Conservation (phyloP, 1,140 invertebrate species). For the Penaeus chinensis region DNA sequence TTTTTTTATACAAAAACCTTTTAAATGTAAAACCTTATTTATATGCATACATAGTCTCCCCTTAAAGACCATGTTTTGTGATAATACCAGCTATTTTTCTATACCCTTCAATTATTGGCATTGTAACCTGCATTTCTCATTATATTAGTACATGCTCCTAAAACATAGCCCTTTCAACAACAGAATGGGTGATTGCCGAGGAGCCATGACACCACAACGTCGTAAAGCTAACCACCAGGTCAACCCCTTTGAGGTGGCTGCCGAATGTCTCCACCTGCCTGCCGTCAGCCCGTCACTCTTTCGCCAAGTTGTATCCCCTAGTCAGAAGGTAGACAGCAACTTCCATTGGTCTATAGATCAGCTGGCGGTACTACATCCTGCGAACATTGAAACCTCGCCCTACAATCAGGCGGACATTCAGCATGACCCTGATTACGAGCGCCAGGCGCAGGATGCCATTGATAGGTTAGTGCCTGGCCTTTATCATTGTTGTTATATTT, state of each 20-base stretch:
- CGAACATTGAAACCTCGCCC: slow-evolving; percentile 52
- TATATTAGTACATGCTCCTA: no score
- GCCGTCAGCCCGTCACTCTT: slow-evolving; percentile 51
- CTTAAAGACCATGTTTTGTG: no score
- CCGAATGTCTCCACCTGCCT: slow-evolving; percentile 41
- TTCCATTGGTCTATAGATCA: slow-evolving; percentile 58
- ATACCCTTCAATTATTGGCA: no score
- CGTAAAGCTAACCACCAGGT: not conserved
- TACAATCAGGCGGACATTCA: slow-evolving; percentile 31
- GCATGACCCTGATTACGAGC: slow-evolving; percentile 51
- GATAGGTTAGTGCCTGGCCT: slow-evolving; percentile 27
- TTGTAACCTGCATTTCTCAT: no score
- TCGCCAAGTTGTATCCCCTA: slow-evolving; percentile 53
- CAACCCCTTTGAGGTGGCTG: slow-evolving; percentile 51
- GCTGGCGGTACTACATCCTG: slow-evolving; percentile 45
- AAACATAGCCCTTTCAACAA: no score
- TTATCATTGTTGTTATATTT: not conserved
- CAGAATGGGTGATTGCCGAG: not conserved
- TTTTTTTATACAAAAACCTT: no score
- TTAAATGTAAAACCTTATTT: no score
- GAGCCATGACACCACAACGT: slow-evolving; percentile 11
- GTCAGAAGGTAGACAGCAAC: slow-evolving; percentile 41
- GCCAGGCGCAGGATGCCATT: slow-evolving; percentile 49
- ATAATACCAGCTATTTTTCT: no score
- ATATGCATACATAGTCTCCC: no score